These are phyloP conservation scores for Abscondita cerata DNA, from an alignment of 2,888 invertebrate species.

Conservation along the genomic window DNA sequence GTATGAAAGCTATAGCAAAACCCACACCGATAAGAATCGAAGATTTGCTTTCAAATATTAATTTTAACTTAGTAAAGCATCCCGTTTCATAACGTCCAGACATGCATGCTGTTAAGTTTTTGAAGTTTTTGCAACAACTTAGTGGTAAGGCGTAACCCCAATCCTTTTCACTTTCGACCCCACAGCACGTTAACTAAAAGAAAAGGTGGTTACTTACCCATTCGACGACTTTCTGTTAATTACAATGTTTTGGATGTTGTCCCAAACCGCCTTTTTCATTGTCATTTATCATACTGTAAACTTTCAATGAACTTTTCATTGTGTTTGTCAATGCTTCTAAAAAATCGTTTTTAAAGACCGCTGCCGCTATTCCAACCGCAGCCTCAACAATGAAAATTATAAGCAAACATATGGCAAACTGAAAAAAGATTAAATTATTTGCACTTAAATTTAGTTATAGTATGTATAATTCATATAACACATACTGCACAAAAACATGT, in stretches of 20 bases:
- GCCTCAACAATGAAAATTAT: slow-evolving; percentile 83
- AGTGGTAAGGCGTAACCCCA: slow-evolving; percentile 59
- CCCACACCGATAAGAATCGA: slow-evolving; percentile 69
- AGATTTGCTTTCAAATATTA: slow-evolving; percentile 63
- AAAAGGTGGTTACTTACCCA: no score
- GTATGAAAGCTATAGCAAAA: slow-evolving; percentile 68
- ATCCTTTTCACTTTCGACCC: slow-evolving; percentile 52
- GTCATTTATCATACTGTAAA: slow-evolving; percentile 66
- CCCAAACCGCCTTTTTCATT: no score
- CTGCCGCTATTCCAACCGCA: slow-evolving; percentile 84
- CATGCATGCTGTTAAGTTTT: slow-evolving; percentile 51
- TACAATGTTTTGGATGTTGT: no score
- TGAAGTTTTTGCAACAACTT: slow-evolving; percentile 65
- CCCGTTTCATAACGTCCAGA: slow-evolving; percentile 58
- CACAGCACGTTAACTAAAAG: slow-evolving; percentile 61
- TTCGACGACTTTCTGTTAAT: no score
- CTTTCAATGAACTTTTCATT: slow-evolving; percentile 66
- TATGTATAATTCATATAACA: no score
- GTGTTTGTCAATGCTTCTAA: slow-evolving; percentile 72
- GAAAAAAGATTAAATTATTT: slow-evolving; percentile 35
- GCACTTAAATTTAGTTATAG: no score
- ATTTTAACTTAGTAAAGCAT: slow-evolving; percentile 64
- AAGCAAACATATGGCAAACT: slow-evolving; percentile 81
- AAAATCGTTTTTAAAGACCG: slow-evolving; percentile 76
- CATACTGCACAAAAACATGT: no score